Conservation (phyloP, 2,797 vertebrate species). For the Hapalemur alaotrensis region DNA sequence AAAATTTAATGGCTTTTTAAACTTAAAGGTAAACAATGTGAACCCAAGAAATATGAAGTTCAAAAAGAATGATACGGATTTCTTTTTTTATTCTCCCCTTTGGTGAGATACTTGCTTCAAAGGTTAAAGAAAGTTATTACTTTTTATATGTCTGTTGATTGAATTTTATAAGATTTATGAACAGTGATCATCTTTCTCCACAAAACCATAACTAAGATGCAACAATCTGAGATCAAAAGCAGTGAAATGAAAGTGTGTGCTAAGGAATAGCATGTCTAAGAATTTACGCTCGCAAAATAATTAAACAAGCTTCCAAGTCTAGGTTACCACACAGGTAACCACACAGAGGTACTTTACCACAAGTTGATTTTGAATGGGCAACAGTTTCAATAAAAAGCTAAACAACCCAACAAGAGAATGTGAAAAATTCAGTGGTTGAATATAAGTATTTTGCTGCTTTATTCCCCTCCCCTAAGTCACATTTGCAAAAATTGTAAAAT, state of each 20-base stretch:
- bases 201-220: background rate
- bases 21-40: background rate
- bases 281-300: background rate
- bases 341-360: background rate
- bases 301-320: background rate
- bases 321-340: background rate
- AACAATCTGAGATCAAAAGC: background rate
- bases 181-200: background rate
- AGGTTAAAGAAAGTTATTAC: background rate
- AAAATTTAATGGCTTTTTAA: background rate
- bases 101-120: background rate
- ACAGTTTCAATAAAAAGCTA: background rate
- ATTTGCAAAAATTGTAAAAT: background rate
- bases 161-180: background rate
- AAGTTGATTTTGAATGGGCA: slow-evolving; percentile 3
- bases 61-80: background rate
- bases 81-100: background rate
- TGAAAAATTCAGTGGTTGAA: background rate
- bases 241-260: background rate
- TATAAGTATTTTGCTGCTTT: background rate
- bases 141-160: background rate
- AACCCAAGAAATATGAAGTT: background rate
- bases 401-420: background rate
- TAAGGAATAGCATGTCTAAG: background rate
- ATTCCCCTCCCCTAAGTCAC: background rate